Conservation (phyloP, 2,888 invertebrate genomes). For the Agrilus mali region DNA sequence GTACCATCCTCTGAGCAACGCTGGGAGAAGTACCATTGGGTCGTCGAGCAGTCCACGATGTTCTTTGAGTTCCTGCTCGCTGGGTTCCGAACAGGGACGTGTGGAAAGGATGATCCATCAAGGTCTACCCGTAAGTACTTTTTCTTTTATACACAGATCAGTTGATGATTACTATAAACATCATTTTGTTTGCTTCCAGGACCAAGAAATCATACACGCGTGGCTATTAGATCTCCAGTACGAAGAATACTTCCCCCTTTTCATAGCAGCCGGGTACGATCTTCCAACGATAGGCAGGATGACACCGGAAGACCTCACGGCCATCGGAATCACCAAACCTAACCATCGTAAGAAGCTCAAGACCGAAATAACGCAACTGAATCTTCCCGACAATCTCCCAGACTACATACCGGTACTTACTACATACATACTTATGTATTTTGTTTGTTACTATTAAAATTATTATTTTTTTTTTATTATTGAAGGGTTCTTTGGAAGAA, state of each 20-base stretch:
- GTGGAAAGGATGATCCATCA: slow-evolving; percentile 66
- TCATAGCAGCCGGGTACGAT: slow-evolving; percentile 93
- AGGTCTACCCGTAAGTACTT: slow-evolving; percentile 45
- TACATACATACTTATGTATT: neutral
- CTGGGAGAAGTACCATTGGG: slow-evolving; percentile 34
- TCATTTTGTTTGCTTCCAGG: slow-evolving; percentile 39
- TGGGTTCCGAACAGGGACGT: slow-evolving; percentile 54
- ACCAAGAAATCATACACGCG: slow-evolving; percentile 85
- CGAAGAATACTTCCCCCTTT: slow-evolving; percentile 89
- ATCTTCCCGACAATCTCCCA: slow-evolving; percentile 88
- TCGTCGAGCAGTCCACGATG: slow-evolving; percentile 51
- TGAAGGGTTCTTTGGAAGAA: slow-evolving; percentile 84
- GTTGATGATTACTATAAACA: slow-evolving; percentile 1
- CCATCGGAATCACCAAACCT: slow-evolving; percentile 90
- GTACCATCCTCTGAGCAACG: slow-evolving; percentile 46
- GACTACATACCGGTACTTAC: slow-evolving; percentile 78
- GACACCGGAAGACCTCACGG: slow-evolving; percentile 92
- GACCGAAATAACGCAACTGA: slow-evolving; percentile 88
- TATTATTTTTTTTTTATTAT: slow-evolving; percentile 8
- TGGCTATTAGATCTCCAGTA: slow-evolving; percentile 91
- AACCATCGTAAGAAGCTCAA: slow-evolving; percentile 93
- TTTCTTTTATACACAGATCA: slow-evolving; percentile 1
- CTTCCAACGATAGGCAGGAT: slow-evolving; percentile 95
- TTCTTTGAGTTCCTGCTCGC: slow-evolving; percentile 65
- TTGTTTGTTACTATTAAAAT: slow-evolving; percentile 8